Percentiles rank a stretch among this genome's conserved stretches.
phyloP scores from a whole-genome alignment of 2,888 invertebrate species.

The Dynastes maya region DNA sequence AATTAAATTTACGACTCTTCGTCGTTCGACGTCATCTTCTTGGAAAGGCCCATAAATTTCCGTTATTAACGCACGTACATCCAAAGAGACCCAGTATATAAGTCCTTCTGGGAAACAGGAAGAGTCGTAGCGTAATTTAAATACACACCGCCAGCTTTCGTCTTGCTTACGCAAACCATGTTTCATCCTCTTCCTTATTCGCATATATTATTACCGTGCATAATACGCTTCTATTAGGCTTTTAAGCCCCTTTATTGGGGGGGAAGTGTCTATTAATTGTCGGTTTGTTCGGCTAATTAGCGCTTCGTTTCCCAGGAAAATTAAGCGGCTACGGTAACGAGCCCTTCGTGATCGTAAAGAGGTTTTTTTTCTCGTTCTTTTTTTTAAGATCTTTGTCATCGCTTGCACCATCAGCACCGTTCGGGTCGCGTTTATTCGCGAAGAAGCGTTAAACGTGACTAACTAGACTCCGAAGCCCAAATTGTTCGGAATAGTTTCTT shows the following conservation, averaged over 20 bases:
- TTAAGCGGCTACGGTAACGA: conserved; percentile 28
- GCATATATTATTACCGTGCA: conserved; percentile 12
- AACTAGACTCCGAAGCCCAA: background rate
- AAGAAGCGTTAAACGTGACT: conserved; percentile 3
- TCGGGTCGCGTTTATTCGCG: background rate
- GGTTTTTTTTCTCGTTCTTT: background rate
- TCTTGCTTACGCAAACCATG: conserved; percentile 12
- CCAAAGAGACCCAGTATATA: conserved; percentile 30
- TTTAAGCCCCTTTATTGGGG: conserved; percentile 7
- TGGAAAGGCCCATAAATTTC: conserved; percentile 27
- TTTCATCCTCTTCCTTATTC: conserved; percentile 24
- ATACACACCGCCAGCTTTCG: conserved; percentile 31
- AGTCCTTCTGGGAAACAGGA: conserved; percentile 37
- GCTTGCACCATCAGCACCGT: background rate
- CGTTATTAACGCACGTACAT: conserved; percentile 22
- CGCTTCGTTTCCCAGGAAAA: conserved; percentile 42
- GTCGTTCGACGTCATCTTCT: conserved; percentile 12
- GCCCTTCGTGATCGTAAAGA: background rate
- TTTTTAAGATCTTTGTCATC: background rate
- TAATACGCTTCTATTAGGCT: conserved; percentile 13
- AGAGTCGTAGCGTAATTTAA: conserved; percentile 34
- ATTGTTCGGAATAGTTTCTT: conserved; percentile 29
- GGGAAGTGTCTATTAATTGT: conserved; percentile 40
- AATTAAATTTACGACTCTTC: conserved; percentile 39
- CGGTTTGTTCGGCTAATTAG: conserved; percentile 40